Conservation (phyloP, 2,113 vertebrate genomes). For the Protobothrops flavoviridis region DNA sequence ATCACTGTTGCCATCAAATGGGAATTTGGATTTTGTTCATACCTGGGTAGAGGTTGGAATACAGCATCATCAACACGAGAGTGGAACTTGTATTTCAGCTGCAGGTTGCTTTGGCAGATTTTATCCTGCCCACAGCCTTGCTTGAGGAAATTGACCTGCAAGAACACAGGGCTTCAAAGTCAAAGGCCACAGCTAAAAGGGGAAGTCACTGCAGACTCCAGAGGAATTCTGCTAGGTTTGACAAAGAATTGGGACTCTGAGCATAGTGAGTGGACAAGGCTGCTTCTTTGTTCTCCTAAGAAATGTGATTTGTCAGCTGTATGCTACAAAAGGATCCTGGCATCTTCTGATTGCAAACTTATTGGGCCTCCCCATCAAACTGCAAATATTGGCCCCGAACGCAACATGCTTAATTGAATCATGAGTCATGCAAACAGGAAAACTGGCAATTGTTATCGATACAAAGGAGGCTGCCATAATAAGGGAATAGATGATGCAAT, state of each 20-base stretch:
- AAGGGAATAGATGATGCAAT: not conserved
- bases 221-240: not conserved
- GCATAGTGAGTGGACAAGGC: not conserved
- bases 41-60: constrained; percentile 85
- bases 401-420: not conserved
- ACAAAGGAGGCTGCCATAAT: not conserved
- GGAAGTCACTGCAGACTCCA: not conserved
- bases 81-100: constrained; percentile 79
- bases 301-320: not conserved
- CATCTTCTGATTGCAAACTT: not conserved
- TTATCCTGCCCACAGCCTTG: constrained; percentile 90
- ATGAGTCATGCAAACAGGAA: not conserved
- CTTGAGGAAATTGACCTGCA: constrained; percentile 87
- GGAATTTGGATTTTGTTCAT: not conserved
- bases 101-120: constrained; percentile 93
- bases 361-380: not conserved
- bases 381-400: not conserved
- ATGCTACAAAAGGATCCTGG: not conserved
- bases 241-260: not conserved
- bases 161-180: not conserved
- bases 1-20: not conserved
- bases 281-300: not conserved
- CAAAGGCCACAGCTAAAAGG: not conserved
- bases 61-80: constrained; percentile 72
- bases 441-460: not conserved